These are phyloP conservation scores for Phaethornis superciliosus DNA, from an alignment of 2,113 vertebrate species.

Conservation along the genomic window DNA sequence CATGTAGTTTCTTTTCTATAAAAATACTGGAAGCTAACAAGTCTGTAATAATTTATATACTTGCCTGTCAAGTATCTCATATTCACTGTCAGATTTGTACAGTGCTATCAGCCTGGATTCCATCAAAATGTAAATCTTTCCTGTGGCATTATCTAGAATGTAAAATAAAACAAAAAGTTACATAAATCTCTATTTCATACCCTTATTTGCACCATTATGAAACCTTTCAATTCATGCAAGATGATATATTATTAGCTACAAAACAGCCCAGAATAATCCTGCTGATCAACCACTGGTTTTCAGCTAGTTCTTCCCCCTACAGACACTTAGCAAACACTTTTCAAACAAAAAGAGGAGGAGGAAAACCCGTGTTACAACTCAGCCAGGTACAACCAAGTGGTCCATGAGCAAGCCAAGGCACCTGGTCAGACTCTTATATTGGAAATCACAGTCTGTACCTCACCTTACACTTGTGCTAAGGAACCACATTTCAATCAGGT, in stretches of 20 bases:
- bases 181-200: not conserved
- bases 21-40: not conserved
- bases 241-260: not conserved
- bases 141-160: slow-evolving; percentile 81
- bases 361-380: not conserved
- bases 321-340: not conserved
- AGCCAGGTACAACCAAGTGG: not conserved
- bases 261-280: not conserved
- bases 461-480: not conserved
- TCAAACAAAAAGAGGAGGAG: not conserved
- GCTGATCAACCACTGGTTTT: not conserved
- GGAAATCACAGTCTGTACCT: not conserved
- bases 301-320: not conserved
- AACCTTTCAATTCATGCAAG: not conserved
- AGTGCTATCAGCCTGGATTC: slow-evolving; percentile 91
- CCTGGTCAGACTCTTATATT: not conserved
- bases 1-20: not conserved
- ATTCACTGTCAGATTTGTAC: slow-evolving; percentile 91
- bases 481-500: not conserved
- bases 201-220: not conserved
- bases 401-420: not conserved
- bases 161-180: slow-evolving; percentile 5
- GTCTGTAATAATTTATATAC: not conserved
- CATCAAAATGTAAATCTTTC: slow-evolving; percentile 91
- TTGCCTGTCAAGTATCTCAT: slow-evolving; percentile 91